Conservation (phyloP, 2,113 vertebrate genomes). For the Noturus placidus region DNA sequence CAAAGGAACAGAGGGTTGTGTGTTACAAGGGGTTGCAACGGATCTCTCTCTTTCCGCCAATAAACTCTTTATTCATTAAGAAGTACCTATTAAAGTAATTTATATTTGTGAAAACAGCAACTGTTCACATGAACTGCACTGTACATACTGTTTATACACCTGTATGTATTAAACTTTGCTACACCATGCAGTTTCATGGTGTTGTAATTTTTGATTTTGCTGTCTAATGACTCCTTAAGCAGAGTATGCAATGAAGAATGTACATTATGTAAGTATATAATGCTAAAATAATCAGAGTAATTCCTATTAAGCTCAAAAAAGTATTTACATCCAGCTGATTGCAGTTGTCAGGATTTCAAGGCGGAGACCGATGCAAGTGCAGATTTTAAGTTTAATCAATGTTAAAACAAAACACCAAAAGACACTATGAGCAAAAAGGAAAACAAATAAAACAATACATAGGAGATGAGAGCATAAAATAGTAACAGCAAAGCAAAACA, state of each 20-base stretch:
- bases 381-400: too few relatives aligned
- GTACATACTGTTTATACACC: constrained; percentile 96
- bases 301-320: neutral
- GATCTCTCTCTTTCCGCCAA: neutral
- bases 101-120: constrained; percentile 97
- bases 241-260: neutral
- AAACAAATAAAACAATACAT: too few relatives aligned
- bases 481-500: too few relatives aligned
- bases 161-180: constrained; percentile 99
- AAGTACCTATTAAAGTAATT: constrained; percentile 84
- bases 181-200: constrained; percentile 82
- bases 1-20: neutral
- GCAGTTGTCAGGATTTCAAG: constrained; percentile 38
- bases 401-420: too few relatives aligned
- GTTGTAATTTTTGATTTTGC: neutral
- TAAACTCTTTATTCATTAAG: constrained; percentile 61
- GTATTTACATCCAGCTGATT: constrained; percentile 62
- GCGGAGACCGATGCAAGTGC: too few relatives aligned
- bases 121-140: constrained; percentile 90
- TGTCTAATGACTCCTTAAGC: neutral
- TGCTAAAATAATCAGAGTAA: neutral
- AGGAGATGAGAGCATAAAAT: too few relatives aligned
- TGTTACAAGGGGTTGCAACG: neutral
- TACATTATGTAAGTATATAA: neutral
- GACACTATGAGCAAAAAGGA: too few relatives aligned